Conservation (phyloP, 2,797 vertebrate species). For the Octomys mimax region DNA sequence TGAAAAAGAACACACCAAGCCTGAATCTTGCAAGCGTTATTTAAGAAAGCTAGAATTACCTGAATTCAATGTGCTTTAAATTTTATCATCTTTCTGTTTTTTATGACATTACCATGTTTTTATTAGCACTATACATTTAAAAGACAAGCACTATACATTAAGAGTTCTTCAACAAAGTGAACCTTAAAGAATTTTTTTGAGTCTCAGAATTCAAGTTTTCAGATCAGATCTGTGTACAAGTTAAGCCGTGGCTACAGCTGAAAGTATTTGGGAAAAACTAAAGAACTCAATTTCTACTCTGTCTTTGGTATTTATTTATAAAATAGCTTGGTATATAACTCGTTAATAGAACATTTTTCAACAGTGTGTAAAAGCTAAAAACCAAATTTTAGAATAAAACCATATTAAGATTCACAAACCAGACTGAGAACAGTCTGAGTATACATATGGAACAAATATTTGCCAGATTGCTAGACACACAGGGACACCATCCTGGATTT, state of each 20-base stretch:
- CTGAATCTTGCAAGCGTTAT: conserved; percentile 57
- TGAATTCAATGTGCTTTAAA: conserved; percentile 67
- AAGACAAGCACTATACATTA: conserved; percentile 74
- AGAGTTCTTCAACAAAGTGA: conserved; percentile 73
- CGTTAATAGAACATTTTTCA: conserved; percentile 53
- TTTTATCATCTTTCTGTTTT: conserved; percentile 57
- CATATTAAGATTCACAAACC: conserved; percentile 18
- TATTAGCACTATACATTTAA: conserved; percentile 72
- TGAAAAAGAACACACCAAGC: conserved; percentile 40
- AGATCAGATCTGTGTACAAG: conserved; percentile 70
- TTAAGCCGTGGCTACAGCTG: conserved; percentile 70
- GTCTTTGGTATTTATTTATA: conserved; percentile 50
- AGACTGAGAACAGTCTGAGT: conserved; percentile 8
- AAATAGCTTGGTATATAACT: conserved; percentile 60
- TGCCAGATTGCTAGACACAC: neutral
- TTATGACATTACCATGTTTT: conserved; percentile 74
- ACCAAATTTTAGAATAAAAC: conserved; percentile 65
- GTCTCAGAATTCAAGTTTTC: conserved; percentile 78
- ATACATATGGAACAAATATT: conserved; percentile 48
- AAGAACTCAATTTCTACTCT: conserved; percentile 57
- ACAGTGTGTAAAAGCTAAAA: neutral
- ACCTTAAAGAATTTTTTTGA: conserved; percentile 79
- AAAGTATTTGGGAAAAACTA: conserved; percentile 72
- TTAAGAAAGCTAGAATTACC: conserved; percentile 40
- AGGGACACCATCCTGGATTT: neutral